Evolutionary conservation across 2,113 vertebrate species (phyloP), one percentile per base, ranked within the genome.

Genomic region (Pithys albifrons): DNA sequence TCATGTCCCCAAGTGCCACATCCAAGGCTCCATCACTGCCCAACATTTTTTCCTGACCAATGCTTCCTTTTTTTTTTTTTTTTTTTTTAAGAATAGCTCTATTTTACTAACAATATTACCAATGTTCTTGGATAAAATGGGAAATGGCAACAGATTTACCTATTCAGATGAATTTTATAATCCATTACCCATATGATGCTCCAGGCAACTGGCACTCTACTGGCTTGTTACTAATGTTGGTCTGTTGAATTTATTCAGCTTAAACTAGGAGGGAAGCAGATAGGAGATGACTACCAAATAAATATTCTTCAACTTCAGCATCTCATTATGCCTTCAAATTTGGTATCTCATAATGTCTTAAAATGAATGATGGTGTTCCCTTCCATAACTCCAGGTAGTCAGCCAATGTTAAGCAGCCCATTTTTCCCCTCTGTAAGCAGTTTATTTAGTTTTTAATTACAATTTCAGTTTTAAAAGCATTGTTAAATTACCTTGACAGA

Each of bases 251-350:
- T 96, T 93, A 82, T 71, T 94, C 89, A 79, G 75, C 57, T 78
- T 78, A 71, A 95, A 79, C 75, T 86, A 95, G 88, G 66, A 48
- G 2, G 39, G 41, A 69, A 86, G 29, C 72, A 39, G 49, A 70
- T 17, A 88, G 59, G 33, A 94, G 19, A 86, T 91, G 84, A 85
- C 75, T 83, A 82, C 71, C 46, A 75, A 93, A 97, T 84, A 97
- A 95, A 95, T 88, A 90, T 73, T 81, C 85, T 66, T 91, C 37
- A 72, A 43, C 55, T 49, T 48, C 27, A 45, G 61, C 58, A 83
- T 81, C 69, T 95, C 61, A 70, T 90, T 73, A 70, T 66, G 37
- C 46, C 43, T 93, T 83, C 79, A 78, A 70, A 55, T 54, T 13
- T 31, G 43, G 59, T 54, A 85, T 70, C 69, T 95, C 51, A 59